Base-by-base conservation (phyloP, 2,113 vertebrate genomes). In the Gymnorhina tibicen region DNA sequence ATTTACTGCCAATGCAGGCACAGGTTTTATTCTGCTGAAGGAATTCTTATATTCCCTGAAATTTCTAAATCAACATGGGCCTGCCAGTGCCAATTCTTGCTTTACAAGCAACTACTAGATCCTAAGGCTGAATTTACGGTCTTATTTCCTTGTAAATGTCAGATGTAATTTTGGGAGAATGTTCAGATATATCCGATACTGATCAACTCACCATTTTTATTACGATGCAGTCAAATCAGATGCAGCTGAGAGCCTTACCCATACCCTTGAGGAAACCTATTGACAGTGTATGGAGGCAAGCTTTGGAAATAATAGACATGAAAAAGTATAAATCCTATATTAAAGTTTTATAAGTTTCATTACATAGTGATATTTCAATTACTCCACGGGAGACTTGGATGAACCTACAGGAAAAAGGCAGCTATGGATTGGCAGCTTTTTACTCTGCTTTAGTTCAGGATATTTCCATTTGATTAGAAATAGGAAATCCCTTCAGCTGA, bases 101-200 rank as follows among this genome's bases (percentile, higher is more conserved):
- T 96, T 95, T 93, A 96, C 79, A 93, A 94, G 80, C 60, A 85
- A 88, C 87, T 91, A 88, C 78, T 88, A 89, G 87, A 82, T 97
- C 93, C 87, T 91, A 79, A 89, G 90, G 88, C 80, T 92, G 95
- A 93, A 91, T 96, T 91, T 92, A 93, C 42, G 67, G 77, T 78
- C 81, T 92, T 91, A 93, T 93, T 96, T 97, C 85, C 96, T 93
- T 95, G 96, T 95, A 97, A 95, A 96, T 59, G 93, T 96, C 96
- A 92, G 33, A 83, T 74, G 37, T 33, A 86, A 85, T 97, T 97
- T 87, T 87, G 35, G 66, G 69, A 85, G 74, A 93, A 83, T 80
- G 49, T 69, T 95, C 88, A 69, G 86, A 85, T 96, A 55, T 82
- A 91, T 87, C 80, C 2, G 21, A 95, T 81, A 62, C 85, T 74